Percentiles rank a stretch among this genome's conserved stretches.
Evolutionary conservation across 2,113 vertebrate species (phyloP).

Genomic region (Octodon degus): DNA sequence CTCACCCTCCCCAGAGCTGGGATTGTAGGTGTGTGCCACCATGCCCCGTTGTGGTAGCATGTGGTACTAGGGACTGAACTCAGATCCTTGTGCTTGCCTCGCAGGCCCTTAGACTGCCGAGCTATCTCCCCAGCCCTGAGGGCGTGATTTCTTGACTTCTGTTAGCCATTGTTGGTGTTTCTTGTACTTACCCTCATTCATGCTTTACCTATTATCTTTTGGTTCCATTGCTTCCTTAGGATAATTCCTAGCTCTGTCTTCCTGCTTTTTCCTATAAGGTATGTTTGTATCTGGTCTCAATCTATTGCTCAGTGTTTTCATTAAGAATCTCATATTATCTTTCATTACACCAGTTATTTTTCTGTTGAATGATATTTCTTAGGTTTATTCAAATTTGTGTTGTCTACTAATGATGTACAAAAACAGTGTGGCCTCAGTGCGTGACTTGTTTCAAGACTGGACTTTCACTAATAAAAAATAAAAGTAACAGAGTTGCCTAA

Average conservation of each 20-base stretch:
- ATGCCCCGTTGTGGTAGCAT: too few species aligned
- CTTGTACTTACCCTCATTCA: not conserved
- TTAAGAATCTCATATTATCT: not conserved
- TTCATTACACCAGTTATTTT: not conserved
- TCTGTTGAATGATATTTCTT: not conserved
- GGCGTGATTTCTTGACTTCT: not conserved
- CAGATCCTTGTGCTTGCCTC: too few species aligned
- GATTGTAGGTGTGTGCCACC: too few species aligned
- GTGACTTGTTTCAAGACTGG: conserved; percentile 1
- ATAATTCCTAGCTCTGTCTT: not conserved
- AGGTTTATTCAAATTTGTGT: not conserved
- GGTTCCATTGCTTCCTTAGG: not conserved
- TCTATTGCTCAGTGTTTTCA: not conserved
- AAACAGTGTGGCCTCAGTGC: not conserved
- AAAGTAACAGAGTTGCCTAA: not conserved
- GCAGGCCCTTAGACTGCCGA: too few species aligned
- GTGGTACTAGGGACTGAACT: too few species aligned
- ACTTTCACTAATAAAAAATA: conserved; percentile 18
- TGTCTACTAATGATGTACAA: conserved; percentile 18
- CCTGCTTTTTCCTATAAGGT: not conserved
- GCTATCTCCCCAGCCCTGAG: not conserved
- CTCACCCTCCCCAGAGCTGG: too few species aligned
- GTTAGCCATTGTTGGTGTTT: not conserved
- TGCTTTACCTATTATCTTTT: not conserved
- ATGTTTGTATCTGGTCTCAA: not conserved